Evolutionary conservation across 2,797 vertebrate species (phyloP), one percentile per base, ranked within the genome.

Genomic region (Takifugu ocellatus): DNA sequence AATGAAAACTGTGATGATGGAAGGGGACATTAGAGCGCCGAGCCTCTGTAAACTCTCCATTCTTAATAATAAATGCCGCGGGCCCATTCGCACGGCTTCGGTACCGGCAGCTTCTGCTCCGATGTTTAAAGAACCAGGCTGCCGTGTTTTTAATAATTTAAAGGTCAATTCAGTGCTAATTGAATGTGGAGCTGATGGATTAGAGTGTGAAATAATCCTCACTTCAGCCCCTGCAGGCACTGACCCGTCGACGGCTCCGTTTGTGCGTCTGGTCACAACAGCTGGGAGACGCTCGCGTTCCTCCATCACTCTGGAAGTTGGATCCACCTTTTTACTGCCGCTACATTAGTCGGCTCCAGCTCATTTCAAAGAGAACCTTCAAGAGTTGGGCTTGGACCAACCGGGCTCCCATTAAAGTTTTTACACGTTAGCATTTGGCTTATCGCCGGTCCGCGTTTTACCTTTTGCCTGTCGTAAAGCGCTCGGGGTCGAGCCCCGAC

Each of bases 361-460:
- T 12, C 36, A 3, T 14, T 12, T 39, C 12, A 39, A 39, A 5
- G 12, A 39, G 9, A 12, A 11, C 36, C 36, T 39, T 33, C 7
- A 33, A 33, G 7, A 33, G 36, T 14, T 39, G 10, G 12, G 10
- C 36, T 39, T 12, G 2, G 36, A 39, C 36, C 2, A 11, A 6
- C 36, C 36, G 12, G 36, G 12, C 36, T 2, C 14, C 14, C 27
- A 1, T 39, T 39, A 39, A 14, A 4, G 11, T 9, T 39, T 39
- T 39, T 39, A 39, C 36, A 39, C 3, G 12, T 39, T 14, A 39
- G 14, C 62, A 43, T 54, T 4, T 54, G 43, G 5, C 21, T 54
- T 44, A n/a, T 51, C 51, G 29, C 49, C 44, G 8, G 17, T 61
- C n/a, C 29, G 54, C 21, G 24, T 69, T 65, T 44, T 52, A 58